Percentiles rank a stretch among this genome's conserved stretches.
Conservation (phyloP, 2,888 invertebrate genomes). For the Phymatocera aterrima region DNA sequence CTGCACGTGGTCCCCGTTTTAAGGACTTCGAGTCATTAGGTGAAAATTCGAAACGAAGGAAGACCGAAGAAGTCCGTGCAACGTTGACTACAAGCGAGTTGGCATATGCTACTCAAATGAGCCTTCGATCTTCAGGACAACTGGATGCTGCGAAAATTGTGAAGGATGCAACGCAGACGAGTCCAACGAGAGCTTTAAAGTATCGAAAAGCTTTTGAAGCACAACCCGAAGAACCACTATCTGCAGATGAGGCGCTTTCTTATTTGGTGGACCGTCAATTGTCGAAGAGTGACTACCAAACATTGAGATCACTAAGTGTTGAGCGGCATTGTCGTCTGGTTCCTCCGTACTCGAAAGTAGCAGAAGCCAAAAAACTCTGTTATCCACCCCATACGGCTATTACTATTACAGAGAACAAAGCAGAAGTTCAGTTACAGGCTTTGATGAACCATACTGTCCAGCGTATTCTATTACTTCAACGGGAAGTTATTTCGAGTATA, state of each 20-base stretch:
- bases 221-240: slow-evolving; percentile 24
- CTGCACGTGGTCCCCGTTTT: slow-evolving; percentile 40
- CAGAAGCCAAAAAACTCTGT: slow-evolving; percentile 48
- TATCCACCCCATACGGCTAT: slow-evolving; percentile 45
- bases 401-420: slow-evolving; percentile 46
- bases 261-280: slow-evolving; percentile 51
- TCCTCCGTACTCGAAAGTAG: slow-evolving; percentile 47
- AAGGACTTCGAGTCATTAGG: slow-evolving; percentile 37
- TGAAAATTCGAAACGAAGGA: slow-evolving; percentile 48
- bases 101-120: slow-evolving; percentile 53
- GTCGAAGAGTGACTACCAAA: slow-evolving; percentile 58
- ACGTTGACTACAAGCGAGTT: slow-evolving; percentile 40
- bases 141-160: slow-evolving; percentile 52
- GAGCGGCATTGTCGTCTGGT: slow-evolving; percentile 51
- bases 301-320: slow-evolving; percentile 58
- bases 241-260: slow-evolving; percentile 44
- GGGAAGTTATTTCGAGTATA: slow-evolving; percentile 35
- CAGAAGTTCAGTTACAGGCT: slow-evolving; percentile 50
- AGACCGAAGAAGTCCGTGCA: slow-evolving; percentile 45
- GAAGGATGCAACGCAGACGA: slow-evolving; percentile 50
- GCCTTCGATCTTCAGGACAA: slow-evolving; percentile 52
- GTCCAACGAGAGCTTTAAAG: slow-evolving; percentile 47
- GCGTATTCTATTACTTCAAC: slow-evolving; percentile 45
- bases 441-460: slow-evolving; percentile 50
- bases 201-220: slow-evolving; percentile 42